Conservation (phyloP, 2,797 vertebrate genomes). For the Periophthalmus magnuspinnatus region DNA sequence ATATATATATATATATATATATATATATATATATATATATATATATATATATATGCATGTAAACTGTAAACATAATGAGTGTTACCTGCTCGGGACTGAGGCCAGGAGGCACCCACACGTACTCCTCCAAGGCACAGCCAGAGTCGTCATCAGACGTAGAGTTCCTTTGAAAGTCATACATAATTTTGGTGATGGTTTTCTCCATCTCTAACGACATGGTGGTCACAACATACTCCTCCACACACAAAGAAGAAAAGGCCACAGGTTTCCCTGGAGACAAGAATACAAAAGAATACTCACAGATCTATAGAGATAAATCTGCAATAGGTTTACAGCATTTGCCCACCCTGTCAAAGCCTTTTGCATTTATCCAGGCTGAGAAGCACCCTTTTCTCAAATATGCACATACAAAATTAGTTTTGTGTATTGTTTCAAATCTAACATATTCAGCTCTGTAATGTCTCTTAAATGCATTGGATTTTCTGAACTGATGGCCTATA, state of each 20-base stretch:
- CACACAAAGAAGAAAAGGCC: conserved; percentile 75
- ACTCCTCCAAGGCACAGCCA: conserved; percentile 95
- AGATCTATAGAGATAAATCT: background rate
- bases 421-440: background rate
- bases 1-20: too few relatives aligned
- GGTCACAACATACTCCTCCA: conserved; percentile 89
- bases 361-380: background rate
- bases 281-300: background rate
- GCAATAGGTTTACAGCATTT: background rate
- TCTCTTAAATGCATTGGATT: background rate
- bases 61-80: background rate
- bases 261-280: conserved; percentile 54
- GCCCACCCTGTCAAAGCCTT: background rate
- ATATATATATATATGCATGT: too few relatives aligned
- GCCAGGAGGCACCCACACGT: conserved; percentile 93
- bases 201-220: conserved; percentile 99
- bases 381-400: background rate
- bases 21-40: too few relatives aligned
- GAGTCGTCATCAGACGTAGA: conserved; percentile 97
- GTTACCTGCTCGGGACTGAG: conserved; percentile 96
- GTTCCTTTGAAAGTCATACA: conserved; percentile 99
- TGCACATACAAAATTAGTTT: background rate
- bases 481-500: background rate
- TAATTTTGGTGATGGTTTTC: conserved; percentile 97
- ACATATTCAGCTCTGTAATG: background rate